These are phyloP conservation scores for Otocyon megalotis DNA, from an alignment of 2,113 vertebrate species.

Conservation along the genomic window DNA sequence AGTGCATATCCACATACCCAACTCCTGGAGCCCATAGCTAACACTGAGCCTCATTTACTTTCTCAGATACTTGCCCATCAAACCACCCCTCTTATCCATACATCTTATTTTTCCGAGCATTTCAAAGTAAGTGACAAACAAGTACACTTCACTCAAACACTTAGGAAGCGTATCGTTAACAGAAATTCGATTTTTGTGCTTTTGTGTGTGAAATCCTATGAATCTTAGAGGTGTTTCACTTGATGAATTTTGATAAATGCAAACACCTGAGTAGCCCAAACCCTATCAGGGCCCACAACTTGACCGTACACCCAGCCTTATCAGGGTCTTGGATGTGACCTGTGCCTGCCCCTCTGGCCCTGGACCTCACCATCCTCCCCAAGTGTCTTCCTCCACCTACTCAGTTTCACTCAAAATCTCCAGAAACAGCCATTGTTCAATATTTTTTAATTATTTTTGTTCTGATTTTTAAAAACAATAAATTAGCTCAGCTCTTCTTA, in stretches of 20 bases:
- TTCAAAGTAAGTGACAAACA: neutral
- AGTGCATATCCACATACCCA: fast-evolving
- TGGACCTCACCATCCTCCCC: too few relatives aligned
- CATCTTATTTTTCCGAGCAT: neutral
- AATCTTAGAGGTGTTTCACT: too few relatives aligned
- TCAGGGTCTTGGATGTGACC: neutral
- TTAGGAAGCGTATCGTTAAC: neutral
- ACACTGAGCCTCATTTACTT: fast-evolving
- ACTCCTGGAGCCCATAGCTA: neutral
- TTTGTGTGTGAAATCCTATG: neutral
- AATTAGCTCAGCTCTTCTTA: neutral
- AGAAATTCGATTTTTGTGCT: neutral
- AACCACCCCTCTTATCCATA: neutral
- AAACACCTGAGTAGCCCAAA: too few relatives aligned
- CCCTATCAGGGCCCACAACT: neutral
- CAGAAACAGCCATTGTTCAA: neutral
- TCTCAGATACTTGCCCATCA: too few relatives aligned
- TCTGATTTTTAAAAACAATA: too few relatives aligned
- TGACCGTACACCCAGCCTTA: neutral
- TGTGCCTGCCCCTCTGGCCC: neutral
- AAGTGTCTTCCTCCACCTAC: too few relatives aligned
- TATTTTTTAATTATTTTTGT: too few relatives aligned
- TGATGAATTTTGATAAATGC: neutral
- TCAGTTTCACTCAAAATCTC: too few relatives aligned
- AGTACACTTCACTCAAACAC: fast-evolving